These are phyloP conservation scores for Etheostoma cragini DNA, from an alignment of 2,113 vertebrate genomes.

Conservation along the genomic window DNA sequence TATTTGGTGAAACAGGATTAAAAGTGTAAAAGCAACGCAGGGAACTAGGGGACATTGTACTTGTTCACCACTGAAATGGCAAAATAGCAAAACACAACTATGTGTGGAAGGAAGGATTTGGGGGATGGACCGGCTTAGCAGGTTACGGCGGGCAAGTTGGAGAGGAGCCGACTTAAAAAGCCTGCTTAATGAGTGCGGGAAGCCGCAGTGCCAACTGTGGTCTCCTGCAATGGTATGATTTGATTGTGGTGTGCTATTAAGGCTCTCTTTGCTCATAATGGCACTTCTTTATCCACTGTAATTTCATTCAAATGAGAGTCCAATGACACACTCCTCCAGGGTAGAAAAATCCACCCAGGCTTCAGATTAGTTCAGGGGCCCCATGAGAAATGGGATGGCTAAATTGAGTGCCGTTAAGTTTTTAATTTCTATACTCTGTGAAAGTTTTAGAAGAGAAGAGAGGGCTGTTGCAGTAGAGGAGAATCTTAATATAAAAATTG, in stretches of 20 bases:
- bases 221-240: constrained; percentile 76
- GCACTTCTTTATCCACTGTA: constrained; percentile 73
- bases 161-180: constrained; percentile 65
- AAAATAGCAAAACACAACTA: constrained; percentile 37
- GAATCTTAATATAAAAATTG: constrained; percentile 46
- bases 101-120: constrained; percentile 51
- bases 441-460: constrained; percentile 36
- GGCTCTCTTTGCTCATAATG: constrained; percentile 71
- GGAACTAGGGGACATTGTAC: constrained; percentile 42
- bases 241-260: constrained; percentile 75
- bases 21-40: constrained; percentile 2
- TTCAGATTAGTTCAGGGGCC: constrained; percentile 73
- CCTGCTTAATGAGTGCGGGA: constrained; percentile 59
- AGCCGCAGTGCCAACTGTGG: constrained; percentile 46
- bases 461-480: constrained; percentile 17
- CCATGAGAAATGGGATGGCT: constrained; percentile 62
- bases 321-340: constrained; percentile 70
- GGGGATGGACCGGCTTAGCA: constrained; percentile 61
- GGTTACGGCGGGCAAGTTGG: constrained; percentile 63
- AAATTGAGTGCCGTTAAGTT: constrained; percentile 63
- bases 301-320: constrained; percentile 81
- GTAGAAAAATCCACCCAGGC: constrained; percentile 65
- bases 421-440: constrained; percentile 65
- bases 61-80: constrained; percentile 32
- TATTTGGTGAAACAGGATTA: constrained; percentile 35